Percentiles rank a stretch among this genome's conserved stretches.
Evolutionary conservation across 2,113 vertebrate genomes (phyloP).

Genomic region (Hypocryptadius cinnamomeus): DNA sequence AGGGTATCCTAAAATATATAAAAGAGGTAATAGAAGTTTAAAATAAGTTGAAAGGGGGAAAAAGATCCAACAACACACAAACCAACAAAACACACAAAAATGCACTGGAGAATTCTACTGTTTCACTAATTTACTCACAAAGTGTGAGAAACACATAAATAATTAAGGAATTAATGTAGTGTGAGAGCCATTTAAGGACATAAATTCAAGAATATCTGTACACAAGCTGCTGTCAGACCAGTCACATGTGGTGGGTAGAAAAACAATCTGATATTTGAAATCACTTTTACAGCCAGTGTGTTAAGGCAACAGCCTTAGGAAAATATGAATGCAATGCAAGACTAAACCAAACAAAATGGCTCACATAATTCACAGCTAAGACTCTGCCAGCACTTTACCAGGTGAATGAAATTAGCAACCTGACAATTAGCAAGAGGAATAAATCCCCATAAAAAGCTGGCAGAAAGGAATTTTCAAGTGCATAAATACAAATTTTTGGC

Average conservation of each 20-base stretch:
- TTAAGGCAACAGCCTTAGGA: not conserved
- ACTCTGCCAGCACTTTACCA: not conserved
- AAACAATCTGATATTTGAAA: not conserved
- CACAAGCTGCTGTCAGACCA: not conserved
- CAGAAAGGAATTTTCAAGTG: not conserved
- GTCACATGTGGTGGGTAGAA: not conserved
- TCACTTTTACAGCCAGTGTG: accelerated
- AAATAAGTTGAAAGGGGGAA: no score
- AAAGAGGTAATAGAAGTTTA: not conserved
- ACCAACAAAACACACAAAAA: not conserved
- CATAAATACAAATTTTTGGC: not conserved
- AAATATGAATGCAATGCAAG: slow-evolving; percentile 21
- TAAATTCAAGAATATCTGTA: not conserved
- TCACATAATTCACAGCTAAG: not conserved
- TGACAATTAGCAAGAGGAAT: not conserved
- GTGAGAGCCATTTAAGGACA: not conserved
- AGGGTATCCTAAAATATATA: not conserved
- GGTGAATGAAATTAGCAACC: not conserved
- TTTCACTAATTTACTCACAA: not conserved
- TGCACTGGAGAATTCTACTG: not conserved
- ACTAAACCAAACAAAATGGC: not conserved
- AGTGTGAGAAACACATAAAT: not conserved
- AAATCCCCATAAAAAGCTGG: not conserved
- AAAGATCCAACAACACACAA: not conserved
- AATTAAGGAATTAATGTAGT: not conserved